Conservation (phyloP, 2,113 vertebrate species). For the Callithrix jacchus region DNA sequence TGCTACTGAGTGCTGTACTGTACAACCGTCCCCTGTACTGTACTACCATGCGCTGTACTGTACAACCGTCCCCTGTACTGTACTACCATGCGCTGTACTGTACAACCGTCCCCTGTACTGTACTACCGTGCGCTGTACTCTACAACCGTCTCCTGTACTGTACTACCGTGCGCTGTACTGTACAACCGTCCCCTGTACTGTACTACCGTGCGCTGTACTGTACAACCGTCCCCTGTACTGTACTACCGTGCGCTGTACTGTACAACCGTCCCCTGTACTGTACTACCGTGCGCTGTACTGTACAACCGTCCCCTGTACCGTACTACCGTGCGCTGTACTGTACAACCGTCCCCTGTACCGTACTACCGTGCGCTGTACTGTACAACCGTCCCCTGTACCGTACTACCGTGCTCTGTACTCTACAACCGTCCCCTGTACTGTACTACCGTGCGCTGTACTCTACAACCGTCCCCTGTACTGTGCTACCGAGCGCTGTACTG, state of each 20-base stretch:
- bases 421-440: neutral
- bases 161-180: accelerated
- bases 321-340: accelerated
- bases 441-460: neutral
- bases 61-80: neutral
- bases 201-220: neutral
- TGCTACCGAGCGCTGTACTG: accelerated
- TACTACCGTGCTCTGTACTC: accelerated
- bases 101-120: neutral
- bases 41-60: neutral
- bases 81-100: accelerated
- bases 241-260: accelerated
- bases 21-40: neutral
- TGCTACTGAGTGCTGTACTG: accelerated
- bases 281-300: neutral
- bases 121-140: neutral
- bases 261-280: neutral
- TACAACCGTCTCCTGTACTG: accelerated
- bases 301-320: accelerated
- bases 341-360: neutral
- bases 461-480: neutral
- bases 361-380: neutral
- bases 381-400: neutral
- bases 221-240: neutral
- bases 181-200: neutral